Percentiles rank a stretch among this genome's conserved stretches.
These are phyloP conservation scores for Etheostoma nigrum DNA, from an alignment of 2,797 vertebrate species.

Conservation along the genomic window DNA sequence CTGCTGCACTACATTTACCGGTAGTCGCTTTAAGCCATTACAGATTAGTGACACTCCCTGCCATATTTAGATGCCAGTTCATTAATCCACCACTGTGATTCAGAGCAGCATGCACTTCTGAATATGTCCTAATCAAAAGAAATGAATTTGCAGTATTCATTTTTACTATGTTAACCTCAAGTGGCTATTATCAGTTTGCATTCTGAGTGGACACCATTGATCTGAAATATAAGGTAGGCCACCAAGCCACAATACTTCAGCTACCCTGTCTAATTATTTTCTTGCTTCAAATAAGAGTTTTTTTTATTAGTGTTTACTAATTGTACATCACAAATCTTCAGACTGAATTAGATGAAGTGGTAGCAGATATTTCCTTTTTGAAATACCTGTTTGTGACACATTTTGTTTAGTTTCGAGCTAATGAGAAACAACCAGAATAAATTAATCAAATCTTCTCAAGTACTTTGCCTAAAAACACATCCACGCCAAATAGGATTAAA, in stretches of 20 bases:
- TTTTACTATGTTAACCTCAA: neutral
- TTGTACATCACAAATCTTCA: neutral
- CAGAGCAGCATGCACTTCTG: neutral
- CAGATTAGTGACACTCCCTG: neutral
- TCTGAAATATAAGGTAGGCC: neutral
- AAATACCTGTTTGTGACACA: neutral
- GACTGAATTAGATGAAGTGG: neutral
- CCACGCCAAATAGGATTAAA: neutral
- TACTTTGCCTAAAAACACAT: neutral
- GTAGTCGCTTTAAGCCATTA: neutral
- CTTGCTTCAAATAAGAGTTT: neutral
- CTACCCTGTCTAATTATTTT: slow-evolving; percentile 2
- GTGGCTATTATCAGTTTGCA: slow-evolving; percentile 18
- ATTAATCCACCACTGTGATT: slow-evolving; percentile 15
- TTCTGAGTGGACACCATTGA: slow-evolving; percentile 7
- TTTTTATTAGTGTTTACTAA: neutral
- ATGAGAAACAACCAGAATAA: neutral
- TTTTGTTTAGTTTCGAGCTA: neutral
- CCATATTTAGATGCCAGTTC: slow-evolving; percentile 10
- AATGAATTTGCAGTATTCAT: neutral
- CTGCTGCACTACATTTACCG: neutral
- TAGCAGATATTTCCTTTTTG: neutral
- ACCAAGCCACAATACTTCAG: neutral
- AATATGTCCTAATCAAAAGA: slow-evolving; percentile 1
- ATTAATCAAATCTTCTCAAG: neutral